Percentiles rank a stretch among this genome's conserved stretches.
Evolutionary conservation across 1,140 invertebrate genomes (phyloP).

Genomic region (Bombus affinis): DNA sequence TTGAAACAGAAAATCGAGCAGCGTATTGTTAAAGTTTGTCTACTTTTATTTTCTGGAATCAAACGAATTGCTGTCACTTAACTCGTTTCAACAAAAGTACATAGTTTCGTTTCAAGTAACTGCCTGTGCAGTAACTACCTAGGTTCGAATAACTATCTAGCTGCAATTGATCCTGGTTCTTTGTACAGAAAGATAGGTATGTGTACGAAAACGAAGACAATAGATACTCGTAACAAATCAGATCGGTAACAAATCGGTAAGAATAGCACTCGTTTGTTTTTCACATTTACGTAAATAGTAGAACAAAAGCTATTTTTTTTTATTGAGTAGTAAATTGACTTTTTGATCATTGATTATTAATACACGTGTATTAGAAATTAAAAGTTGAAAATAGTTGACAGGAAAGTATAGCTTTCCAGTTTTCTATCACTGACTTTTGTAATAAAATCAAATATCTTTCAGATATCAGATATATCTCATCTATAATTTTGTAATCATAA

Average conservation of each 20-base stretch:
- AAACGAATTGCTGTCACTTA: conserved; percentile 8
- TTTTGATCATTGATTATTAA: background rate
- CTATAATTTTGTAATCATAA: background rate
- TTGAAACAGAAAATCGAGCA: background rate
- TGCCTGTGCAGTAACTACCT: background rate
- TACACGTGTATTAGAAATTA: background rate
- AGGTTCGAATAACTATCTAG: background rate
- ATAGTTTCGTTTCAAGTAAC: conserved; percentile 10
- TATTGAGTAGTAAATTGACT: background rate
- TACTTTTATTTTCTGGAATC: background rate
- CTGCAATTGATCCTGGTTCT: background rate
- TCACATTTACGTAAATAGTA: background rate
- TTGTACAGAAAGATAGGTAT: background rate
- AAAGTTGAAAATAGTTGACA: background rate
- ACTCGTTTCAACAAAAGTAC: conserved; percentile 8
- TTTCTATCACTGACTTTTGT: background rate
- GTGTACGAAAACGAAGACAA: background rate
- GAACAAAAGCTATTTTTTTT: background rate
- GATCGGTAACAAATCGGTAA: no score
- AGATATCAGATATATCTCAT: background rate
- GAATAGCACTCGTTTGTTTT: background rate
- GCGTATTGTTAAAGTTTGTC: background rate
- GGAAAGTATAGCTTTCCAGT: background rate
- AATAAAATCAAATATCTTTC: background rate
- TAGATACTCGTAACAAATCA: background rate